These are phyloP conservation scores for Dendronephthya gigantea DNA, from an alignment of 64 coral and sea anemone genomes.

Conservation along the genomic window DNA sequence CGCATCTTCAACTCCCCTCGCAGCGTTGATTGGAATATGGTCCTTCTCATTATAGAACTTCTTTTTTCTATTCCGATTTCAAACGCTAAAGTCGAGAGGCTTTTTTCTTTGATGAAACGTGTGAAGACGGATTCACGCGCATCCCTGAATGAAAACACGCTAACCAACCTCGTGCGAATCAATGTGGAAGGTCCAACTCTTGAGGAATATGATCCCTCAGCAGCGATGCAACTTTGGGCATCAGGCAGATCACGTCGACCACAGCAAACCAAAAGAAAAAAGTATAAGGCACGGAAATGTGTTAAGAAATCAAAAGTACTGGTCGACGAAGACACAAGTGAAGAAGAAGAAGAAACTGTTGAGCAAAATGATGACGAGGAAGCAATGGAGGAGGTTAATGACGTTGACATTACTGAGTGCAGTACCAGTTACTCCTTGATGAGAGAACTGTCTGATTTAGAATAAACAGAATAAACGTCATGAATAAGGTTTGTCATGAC, in stretches of 20 bases:
- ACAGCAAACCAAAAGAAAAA: conserved; percentile 37
- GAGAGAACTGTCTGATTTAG: not conserved
- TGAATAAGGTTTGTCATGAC: no score
- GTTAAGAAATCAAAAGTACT: conserved; percentile 41
- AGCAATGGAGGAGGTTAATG: not conserved
- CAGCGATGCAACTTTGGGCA: conserved; percentile 39
- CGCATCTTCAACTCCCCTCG: conserved; percentile 41
- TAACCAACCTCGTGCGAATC: conserved; percentile 44
- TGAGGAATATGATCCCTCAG: conserved; percentile 35
- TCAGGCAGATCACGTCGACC: conserved; percentile 14
- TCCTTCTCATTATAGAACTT: conserved; percentile 38
- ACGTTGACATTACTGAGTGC: not conserved
- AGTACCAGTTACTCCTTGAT: not conserved
- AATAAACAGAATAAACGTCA: no score
- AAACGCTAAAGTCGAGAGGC: conserved; percentile 49
- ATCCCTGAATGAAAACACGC: conserved; percentile 37
- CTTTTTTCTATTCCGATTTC: conserved; percentile 50
- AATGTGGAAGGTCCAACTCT: conserved; percentile 25
- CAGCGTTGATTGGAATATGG: conserved; percentile 39
- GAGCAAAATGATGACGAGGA: not conserved
- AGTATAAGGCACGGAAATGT: conserved; percentile 10
- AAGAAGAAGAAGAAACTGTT: not conserved
- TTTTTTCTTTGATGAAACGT: conserved; percentile 58
- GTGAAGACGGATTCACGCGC: conserved; percentile 53
- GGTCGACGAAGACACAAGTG: conserved; percentile 22